A percentile compares a stretch with the other conserved stretches of the same genome.
These are phyloP conservation scores for Microcebus murinus DNA, from an alignment of 2,113 vertebrate genomes.

Conservation along the genomic window DNA sequence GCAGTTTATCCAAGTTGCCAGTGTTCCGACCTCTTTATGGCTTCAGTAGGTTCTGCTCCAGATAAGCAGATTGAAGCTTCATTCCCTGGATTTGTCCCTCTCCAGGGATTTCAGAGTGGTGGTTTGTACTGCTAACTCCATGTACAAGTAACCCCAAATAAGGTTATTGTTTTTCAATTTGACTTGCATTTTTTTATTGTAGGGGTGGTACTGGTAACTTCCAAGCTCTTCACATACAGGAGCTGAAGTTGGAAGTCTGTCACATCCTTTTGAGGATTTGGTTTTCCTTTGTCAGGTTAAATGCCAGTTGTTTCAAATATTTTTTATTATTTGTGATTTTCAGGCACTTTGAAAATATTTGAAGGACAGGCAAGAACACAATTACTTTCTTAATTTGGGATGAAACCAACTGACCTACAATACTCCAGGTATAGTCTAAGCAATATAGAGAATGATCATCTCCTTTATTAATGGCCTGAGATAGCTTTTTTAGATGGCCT, in stretches of 20 bases:
- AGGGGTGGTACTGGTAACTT: background rate
- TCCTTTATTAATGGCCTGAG: background rate
- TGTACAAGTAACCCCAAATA: background rate
- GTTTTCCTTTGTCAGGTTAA: background rate
- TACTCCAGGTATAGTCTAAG: background rate
- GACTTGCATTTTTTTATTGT: background rate
- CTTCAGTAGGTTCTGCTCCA: background rate
- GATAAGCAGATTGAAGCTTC: background rate
- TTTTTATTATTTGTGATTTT: conserved; percentile 22
- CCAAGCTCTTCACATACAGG: background rate
- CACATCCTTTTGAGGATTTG: background rate
- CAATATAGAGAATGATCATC: background rate
- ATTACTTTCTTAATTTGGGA: background rate
- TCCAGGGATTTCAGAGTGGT: background rate
- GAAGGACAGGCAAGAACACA: background rate
- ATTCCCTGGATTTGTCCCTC: fast-evolving
- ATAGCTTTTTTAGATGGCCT: background rate
- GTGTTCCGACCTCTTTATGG: background rate
- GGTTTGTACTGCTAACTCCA: background rate
- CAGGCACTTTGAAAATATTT: background rate
- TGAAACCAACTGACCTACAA: background rate
- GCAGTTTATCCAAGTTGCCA: background rate
- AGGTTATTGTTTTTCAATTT: background rate
- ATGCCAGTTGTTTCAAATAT: conserved; percentile 8
- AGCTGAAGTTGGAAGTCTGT: background rate